phyloP scores from a whole-genome alignment of 2,113 vertebrate genomes.

The Heterochromis multidens region DNA sequence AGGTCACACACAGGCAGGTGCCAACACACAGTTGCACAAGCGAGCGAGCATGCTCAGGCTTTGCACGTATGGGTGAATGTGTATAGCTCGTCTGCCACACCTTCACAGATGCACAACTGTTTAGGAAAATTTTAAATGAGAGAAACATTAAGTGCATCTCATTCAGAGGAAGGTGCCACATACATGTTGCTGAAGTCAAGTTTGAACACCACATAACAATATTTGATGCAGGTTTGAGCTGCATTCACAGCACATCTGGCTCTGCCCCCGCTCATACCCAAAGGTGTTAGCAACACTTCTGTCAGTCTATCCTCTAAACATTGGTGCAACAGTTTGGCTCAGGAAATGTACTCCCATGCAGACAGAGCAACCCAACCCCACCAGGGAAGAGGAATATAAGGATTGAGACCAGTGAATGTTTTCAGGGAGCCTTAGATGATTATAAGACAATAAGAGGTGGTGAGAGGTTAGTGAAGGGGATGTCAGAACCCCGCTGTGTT shows the following conservation, averaged over 20 bases:
- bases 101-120: not conserved
- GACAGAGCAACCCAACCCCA: not conserved
- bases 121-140: not conserved
- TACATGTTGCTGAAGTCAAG: conserved; percentile 11
- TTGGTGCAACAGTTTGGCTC: conserved; percentile 28
- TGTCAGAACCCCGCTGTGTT: conserved; percentile 28
- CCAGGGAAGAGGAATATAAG: conserved; percentile 10
- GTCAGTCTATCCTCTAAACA: conserved; percentile 40
- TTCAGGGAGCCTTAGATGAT: not conserved
- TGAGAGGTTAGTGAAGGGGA: conserved; percentile 45
- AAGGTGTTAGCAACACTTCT: conserved; percentile 60
- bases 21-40: not conserved
- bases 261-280: conserved; percentile 43
- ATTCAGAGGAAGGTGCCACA: not conserved
- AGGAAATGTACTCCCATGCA: conserved; percentile 29
- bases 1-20: conserved; percentile 30
- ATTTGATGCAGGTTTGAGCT: conserved; percentile 9
- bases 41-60: not conserved
- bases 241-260: conserved; percentile 64
- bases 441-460: conserved; percentile 28
- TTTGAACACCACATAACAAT: conserved; percentile 1
- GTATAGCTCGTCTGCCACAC: not conserved
- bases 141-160: not conserved
- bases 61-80: not conserved
- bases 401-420: not conserved